phyloP scores from a whole-genome alignment of 2,888 invertebrate genomes.

The Sycophila texana region DNA sequence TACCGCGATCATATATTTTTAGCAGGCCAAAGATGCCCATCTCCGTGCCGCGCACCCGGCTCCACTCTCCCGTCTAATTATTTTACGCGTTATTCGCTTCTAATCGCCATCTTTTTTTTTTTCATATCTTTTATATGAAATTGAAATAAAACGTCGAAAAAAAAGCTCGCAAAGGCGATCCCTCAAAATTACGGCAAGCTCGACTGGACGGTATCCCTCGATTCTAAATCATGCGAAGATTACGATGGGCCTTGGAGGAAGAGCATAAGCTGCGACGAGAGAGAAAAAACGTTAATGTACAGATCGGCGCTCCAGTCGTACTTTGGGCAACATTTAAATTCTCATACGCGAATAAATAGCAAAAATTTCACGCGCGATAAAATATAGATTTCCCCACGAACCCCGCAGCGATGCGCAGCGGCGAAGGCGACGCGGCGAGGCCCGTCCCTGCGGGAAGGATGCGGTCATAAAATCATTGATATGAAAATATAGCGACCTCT shows the following conservation, averaged over 20 bases:
- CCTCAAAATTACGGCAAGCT: constrained; percentile 31
- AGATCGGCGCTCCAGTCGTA: constrained; percentile 59
- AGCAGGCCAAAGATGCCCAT: constrained; percentile 50
- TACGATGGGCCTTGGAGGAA: constrained; percentile 61
- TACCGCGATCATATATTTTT: constrained; percentile 72
- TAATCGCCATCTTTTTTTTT: constrained; percentile 63
- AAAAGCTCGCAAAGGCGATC: background rate
- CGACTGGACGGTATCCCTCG: constrained; percentile 62
- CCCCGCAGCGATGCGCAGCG: constrained; percentile 60
- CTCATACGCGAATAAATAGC: constrained; percentile 76
- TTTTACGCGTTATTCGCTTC: constrained; percentile 67
- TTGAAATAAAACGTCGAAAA: constrained; percentile 48
- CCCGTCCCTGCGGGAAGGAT: constrained; percentile 66
- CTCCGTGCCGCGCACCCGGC: background rate
- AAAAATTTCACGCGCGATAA: constrained; percentile 76
- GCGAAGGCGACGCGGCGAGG: constrained; percentile 1
- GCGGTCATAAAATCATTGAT: constrained; percentile 76
- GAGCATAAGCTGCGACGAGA: constrained; percentile 29
- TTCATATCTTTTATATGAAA: constrained; percentile 59
- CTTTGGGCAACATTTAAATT: constrained; percentile 76
- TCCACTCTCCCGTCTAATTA: constrained; percentile 47
- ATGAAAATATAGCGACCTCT: constrained; percentile 70
- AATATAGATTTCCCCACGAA: constrained; percentile 73
- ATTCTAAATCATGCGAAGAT: constrained; percentile 73
- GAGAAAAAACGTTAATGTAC: background rate